Conservation (phyloP, 2,888 invertebrate species). For the Pachydiplax longipennis region DNA sequence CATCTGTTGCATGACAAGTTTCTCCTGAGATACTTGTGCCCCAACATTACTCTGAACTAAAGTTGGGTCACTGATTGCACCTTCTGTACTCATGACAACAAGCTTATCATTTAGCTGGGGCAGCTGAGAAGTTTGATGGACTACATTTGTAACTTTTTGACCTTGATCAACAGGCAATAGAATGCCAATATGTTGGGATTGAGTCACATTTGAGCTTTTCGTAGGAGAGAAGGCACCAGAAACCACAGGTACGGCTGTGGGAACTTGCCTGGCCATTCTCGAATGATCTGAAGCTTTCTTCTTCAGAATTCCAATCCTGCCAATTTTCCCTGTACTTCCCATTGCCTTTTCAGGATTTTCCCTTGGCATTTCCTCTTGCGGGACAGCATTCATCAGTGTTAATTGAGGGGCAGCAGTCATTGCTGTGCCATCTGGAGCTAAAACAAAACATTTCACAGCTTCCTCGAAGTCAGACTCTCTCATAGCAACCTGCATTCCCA, state of each 20-base stretch:
- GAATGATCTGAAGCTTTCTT: conserved; percentile 17
- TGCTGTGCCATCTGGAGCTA: conserved; percentile 6
- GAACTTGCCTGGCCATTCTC: not conserved
- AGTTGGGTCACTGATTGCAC: not conserved
- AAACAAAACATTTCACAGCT: conserved; percentile 28
- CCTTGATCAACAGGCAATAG: not conserved
- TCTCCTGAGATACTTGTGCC: not conserved
- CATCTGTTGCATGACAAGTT: not conserved
- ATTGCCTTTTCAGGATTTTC: not conserved
- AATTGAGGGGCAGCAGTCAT: conserved; percentile 27
- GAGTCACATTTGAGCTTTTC: not conserved
- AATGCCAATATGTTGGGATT: conserved; percentile 3
- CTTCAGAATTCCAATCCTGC: conserved; percentile 22
- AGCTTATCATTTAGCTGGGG: not conserved
- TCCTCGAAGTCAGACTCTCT: conserved; percentile 22
- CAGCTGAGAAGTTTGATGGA: not conserved
- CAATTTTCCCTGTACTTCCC: conserved; percentile 18
- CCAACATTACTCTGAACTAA: not conserved
- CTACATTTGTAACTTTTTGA: not conserved
- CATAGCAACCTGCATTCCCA: conserved; percentile 23
- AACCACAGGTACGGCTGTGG: not conserved
- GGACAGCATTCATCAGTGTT: conserved; percentile 22
- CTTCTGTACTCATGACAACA: not conserved
- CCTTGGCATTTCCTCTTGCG: not conserved
- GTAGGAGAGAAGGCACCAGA: not conserved